Evolutionary conservation across 2,113 vertebrate species (phyloP).

Genomic region (Psephotus haematonotus): DNA sequence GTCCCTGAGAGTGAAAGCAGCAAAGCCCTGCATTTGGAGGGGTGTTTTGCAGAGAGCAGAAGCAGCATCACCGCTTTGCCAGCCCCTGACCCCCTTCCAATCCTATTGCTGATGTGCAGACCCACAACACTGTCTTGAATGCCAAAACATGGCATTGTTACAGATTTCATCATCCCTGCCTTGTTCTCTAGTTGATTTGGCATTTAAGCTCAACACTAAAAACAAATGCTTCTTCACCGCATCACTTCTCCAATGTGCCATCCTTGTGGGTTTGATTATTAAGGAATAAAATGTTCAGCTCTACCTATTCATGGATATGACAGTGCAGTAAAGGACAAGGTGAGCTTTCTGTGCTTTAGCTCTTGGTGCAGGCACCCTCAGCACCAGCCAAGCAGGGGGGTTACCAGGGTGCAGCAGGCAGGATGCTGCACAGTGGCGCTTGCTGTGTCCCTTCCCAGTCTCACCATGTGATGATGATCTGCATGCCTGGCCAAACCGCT

Average conservation of each 20-base stretch:
- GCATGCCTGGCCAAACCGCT: not conserved
- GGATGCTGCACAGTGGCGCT: not conserved
- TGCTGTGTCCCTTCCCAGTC: not conserved
- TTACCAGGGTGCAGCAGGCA: not conserved
- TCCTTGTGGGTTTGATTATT: fast-evolving
- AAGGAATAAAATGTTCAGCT: not conserved
- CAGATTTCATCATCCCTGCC: not conserved
- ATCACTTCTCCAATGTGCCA: not conserved
- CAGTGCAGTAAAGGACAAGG: not conserved
- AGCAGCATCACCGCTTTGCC: not conserved
- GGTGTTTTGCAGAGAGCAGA: not conserved
- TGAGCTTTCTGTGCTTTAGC: not conserved
- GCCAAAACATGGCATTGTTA: not conserved
- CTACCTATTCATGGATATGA: not conserved
- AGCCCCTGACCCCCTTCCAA: not conserved
- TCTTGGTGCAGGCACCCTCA: not conserved
- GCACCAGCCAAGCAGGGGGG: not conserved
- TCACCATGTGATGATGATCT: not conserved
- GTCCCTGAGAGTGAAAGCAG: not conserved
- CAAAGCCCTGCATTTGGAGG: not conserved
- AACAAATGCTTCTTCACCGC: fast-evolving
- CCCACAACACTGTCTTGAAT: fast-evolving
- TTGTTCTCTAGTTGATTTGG: not conserved
- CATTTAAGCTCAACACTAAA: not conserved
- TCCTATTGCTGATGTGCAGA: fast-evolving